Percentiles rank a stretch among this genome's conserved stretches.
phyloP scores from a whole-genome alignment of 2,113 vertebrate species.

The Chloroceryle aenea region DNA sequence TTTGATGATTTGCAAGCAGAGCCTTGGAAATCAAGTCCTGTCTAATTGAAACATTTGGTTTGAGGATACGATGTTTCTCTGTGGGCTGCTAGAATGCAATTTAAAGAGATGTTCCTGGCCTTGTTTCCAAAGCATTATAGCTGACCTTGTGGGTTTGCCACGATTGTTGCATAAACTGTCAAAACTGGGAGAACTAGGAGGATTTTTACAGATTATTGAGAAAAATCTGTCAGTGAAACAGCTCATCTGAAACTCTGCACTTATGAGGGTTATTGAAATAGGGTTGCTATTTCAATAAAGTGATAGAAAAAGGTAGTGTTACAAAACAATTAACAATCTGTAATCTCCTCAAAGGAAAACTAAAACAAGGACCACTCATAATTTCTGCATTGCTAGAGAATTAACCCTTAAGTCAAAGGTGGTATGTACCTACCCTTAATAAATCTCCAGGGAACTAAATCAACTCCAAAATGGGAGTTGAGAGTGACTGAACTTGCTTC shows the following conservation, averaged over 20 bases:
- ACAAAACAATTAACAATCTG: background rate
- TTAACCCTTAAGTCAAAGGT: background rate
- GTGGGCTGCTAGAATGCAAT: background rate
- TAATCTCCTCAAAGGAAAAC: background rate
- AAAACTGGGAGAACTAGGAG: background rate
- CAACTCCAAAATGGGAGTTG: background rate
- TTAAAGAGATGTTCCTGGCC: background rate
- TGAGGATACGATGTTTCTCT: background rate
- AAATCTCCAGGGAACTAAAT: background rate
- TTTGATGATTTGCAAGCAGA: background rate
- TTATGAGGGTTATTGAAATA: background rate
- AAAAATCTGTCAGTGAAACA: background rate
- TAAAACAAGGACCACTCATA: background rate
- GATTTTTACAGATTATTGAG: background rate
- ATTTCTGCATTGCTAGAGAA: background rate
- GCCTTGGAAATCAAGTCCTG: constrained; percentile 11
- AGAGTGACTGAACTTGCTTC: background rate
- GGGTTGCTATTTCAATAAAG: background rate
- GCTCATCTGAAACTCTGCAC: background rate
- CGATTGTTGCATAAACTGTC: background rate
- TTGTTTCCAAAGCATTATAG: background rate
- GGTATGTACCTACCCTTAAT: background rate
- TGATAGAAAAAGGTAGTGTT: background rate
- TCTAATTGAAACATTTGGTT: background rate
- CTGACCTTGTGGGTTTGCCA: background rate